Conservation (phyloP, 2,888 invertebrate genomes). For the Helleia helle region DNA sequence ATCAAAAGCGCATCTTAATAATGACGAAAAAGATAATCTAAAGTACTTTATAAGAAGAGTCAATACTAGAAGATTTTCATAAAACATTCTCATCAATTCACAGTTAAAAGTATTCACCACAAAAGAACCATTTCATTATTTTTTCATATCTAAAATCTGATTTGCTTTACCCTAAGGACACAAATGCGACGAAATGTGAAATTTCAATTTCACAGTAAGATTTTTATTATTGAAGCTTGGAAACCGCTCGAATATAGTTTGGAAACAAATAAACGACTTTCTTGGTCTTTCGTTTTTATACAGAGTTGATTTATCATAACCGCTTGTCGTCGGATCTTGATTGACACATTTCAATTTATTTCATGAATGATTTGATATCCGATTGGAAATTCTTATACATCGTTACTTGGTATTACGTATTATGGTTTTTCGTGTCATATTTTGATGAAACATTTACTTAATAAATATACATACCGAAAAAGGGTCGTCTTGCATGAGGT, state of each 20-base stretch:
- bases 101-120: too few relatives aligned
- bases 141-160: conserved; percentile 8
- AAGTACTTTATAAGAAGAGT: too few relatives aligned
- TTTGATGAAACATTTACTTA: too few relatives aligned
- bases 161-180: conserved; percentile 13
- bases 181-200: conserved; percentile 44
- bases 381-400: too few relatives aligned
- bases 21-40: too few relatives aligned
- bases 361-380: conserved; percentile 45
- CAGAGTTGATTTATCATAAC: conserved; percentile 64
- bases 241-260: conserved; percentile 57
- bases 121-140: conserved; percentile 5
- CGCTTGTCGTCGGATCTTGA: conserved; percentile 56
- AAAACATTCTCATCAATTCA: too few relatives aligned
- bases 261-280: conserved; percentile 69
- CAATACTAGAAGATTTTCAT: too few relatives aligned
- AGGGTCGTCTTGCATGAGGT: too few relatives aligned
- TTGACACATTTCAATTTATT: conserved; percentile 67
- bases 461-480: too few relatives aligned
- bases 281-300: conserved; percentile 48
- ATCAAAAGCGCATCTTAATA: too few relatives aligned
- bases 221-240: conserved; percentile 51
- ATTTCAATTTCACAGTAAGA: conserved; percentile 54
- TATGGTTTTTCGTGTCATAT: too few relatives aligned
- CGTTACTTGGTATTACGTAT: too few relatives aligned